phyloP scores from a whole-genome alignment of 2,888 invertebrate genomes.

The Tenthredo mesomela region DNA sequence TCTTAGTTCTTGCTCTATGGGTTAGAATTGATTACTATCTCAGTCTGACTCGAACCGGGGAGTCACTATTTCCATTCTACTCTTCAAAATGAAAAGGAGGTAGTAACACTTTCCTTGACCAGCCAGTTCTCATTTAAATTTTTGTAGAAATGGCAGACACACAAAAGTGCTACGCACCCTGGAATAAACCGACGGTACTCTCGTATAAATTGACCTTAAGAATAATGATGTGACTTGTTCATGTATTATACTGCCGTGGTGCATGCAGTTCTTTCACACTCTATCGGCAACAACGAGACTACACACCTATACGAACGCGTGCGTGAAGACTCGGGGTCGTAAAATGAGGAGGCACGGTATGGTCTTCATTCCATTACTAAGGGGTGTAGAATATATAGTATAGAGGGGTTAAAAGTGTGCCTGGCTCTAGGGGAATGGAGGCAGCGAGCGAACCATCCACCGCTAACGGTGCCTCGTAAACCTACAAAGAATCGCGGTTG shows the following conservation, averaged over 20 bases:
- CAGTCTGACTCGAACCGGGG: neutral
- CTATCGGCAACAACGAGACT: neutral
- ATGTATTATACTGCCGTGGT: neutral
- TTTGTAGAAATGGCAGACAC: neutral
- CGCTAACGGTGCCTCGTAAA: constrained; percentile 50
- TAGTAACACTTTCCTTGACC: neutral
- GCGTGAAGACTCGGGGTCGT: constrained; percentile 33
- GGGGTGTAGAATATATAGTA: constrained; percentile 38
- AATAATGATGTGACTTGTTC: neutral
- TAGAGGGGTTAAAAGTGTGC: constrained; percentile 42
- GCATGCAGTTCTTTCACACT: constrained; percentile 4
- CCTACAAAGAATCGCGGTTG: constrained; percentile 47
- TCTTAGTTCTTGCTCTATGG: neutral
- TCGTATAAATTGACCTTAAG: neutral
- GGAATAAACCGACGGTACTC: neutral
- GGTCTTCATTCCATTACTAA: constrained; percentile 22
- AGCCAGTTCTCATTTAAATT: neutral
- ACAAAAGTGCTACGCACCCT: neutral
- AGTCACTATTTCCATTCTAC: neutral
- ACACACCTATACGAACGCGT: neutral
- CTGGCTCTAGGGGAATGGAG: constrained; percentile 28
- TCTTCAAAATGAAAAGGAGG: neutral
- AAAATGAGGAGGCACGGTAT: constrained; percentile 41
- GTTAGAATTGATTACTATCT: neutral
- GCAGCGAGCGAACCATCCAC: constrained; percentile 37